These are phyloP conservation scores for Euglossa dilemma DNA, from an alignment of 1,140 invertebrate genomes.

Conservation along the genomic window DNA sequence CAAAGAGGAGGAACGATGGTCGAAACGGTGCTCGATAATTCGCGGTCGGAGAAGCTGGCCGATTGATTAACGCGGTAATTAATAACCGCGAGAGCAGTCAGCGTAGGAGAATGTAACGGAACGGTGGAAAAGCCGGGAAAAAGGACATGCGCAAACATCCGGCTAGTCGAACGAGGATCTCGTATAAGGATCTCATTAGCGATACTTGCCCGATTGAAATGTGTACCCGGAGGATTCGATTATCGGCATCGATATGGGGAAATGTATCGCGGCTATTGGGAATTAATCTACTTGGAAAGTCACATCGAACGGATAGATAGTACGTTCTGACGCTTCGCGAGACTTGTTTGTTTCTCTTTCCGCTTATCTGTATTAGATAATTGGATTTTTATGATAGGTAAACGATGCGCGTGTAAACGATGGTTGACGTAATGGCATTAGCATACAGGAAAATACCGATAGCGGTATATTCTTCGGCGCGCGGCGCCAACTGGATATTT, in stretches of 20 bases:
- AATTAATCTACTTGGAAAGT: neutral
- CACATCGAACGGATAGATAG: neutral
- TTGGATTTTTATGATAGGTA: slow-evolving; percentile 3
- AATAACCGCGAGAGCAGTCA: slow-evolving; percentile 15
- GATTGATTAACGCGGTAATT: neutral
- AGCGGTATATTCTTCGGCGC: neutral
- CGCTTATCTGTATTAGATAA: neutral
- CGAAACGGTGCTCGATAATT: neutral
- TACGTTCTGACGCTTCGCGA: neutral
- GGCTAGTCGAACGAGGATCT: neutral
- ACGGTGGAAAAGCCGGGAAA: neutral
- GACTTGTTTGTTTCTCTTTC: neutral
- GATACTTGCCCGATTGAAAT: too few species aligned
- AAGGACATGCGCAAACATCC: neutral
- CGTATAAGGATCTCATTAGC: too few species aligned
- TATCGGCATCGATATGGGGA: neutral
- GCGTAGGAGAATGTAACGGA: slow-evolving; percentile 5
- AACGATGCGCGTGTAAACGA: neutral
- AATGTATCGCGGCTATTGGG: neutral
- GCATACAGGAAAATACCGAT: neutral
- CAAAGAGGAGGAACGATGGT: neutral
- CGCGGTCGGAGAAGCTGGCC: neutral
- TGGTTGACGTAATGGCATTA: neutral
- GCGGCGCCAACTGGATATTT: neutral
- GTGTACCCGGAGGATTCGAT: neutral